Conservation (phyloP, 2,888 invertebrate species). For the Zaprionus bogoriensis region DNA sequence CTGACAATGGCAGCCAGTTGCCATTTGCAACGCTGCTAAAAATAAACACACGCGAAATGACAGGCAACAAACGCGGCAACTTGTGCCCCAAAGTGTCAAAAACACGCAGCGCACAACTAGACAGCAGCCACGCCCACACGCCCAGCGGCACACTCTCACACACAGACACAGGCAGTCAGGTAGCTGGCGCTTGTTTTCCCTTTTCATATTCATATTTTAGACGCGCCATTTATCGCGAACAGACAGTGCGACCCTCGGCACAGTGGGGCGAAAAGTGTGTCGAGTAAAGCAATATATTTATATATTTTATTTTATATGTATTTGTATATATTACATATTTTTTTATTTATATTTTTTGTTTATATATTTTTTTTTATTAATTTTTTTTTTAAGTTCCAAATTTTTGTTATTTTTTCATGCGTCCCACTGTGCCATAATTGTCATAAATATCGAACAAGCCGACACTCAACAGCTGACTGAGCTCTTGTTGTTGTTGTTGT, state of each 20-base stretch:
- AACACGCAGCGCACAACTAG: conserved; percentile 44
- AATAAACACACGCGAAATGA: not conserved
- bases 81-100: conserved; percentile 57
- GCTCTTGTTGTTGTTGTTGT: not conserved
- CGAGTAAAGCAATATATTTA: not conserved
- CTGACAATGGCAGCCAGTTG: not conserved
- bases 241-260: conserved; percentile 42
- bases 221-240: conserved; percentile 69
- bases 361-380: not conserved
- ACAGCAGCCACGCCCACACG: conserved; percentile 25
- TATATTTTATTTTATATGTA: not conserved
- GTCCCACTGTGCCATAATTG: conserved; percentile 48
- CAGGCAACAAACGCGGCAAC: not conserved
- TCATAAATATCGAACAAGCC: conserved; percentile 70
- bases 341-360: not conserved
- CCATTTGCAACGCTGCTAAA: not conserved
- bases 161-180: conserved; percentile 8
- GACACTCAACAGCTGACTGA: conserved; percentile 15
- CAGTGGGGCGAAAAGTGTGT: not conserved
- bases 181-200: conserved; percentile 30
- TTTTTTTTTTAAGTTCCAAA: no score
- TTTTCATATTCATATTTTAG: conserved; percentile 31
- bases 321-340: not conserved
- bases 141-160: not conserved
- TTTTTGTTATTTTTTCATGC: not conserved